These are phyloP conservation scores for Apamea sordens DNA, from an alignment of 2,888 invertebrate species.

Conservation along the genomic window DNA sequence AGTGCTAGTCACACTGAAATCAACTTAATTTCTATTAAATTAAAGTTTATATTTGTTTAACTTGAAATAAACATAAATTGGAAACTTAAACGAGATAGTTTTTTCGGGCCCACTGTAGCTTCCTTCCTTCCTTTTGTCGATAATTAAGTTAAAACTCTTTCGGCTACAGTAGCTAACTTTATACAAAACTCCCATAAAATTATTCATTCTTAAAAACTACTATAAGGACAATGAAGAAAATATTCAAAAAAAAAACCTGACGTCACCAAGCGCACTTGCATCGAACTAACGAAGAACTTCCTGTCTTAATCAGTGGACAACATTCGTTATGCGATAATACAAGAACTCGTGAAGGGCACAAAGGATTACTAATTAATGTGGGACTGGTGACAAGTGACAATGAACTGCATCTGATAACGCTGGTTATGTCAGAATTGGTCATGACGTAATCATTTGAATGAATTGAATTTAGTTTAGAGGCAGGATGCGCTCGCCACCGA, in stretches of 20 bases:
- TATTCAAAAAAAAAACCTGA: conserved; percentile 30
- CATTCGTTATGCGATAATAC: conserved; percentile 63
- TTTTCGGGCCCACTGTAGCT: too few species aligned
- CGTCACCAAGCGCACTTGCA: conserved; percentile 36
- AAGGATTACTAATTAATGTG: conserved; percentile 72
- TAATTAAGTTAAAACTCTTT: neutral
- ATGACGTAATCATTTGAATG: neutral
- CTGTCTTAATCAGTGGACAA: conserved; percentile 67
- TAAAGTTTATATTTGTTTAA: too few species aligned
- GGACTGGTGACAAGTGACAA: conserved; percentile 49
- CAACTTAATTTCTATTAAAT: too few species aligned
- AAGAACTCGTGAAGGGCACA: conserved; percentile 65
- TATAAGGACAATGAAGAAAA: conserved; percentile 1
- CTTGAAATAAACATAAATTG: too few species aligned
- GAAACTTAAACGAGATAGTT: too few species aligned
- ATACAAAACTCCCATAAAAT: neutral
- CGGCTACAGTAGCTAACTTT: neutral
- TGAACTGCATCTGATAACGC: conserved; percentile 41
- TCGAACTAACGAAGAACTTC: conserved; percentile 71
- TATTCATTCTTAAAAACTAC: too few species aligned
- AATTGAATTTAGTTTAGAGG: neutral
- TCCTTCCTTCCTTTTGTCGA: neutral
- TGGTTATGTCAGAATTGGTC: neutral
- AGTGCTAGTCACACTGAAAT: too few species aligned
- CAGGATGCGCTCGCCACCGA: neutral